Evolutionary conservation across 2,113 vertebrate genomes (phyloP), one percentile per base, ranked within the genome.

Genomic region (Xiphophorus maculatus): DNA sequence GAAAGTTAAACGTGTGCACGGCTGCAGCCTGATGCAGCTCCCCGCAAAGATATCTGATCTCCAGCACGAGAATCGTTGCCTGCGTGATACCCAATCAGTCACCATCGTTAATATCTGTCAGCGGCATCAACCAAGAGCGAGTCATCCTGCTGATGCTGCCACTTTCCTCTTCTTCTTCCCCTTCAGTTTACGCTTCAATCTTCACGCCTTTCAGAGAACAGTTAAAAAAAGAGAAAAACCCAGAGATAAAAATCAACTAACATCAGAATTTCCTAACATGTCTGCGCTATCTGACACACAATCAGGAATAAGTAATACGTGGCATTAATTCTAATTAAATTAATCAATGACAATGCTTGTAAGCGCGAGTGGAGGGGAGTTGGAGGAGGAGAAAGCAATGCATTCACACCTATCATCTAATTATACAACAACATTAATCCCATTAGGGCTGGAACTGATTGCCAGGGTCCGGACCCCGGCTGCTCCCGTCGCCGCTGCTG

Each of bases 371-470:
- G 73, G 62, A 48, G 30, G 44, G 44, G 17, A 17, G 44, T 48
- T 48, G 76, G 82, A 66, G 64, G 32, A 4, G 71, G 69, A 80
- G 63, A 89, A 73, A 88, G 68, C 91, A 85, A 90, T 71, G 84
- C 91, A 94, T 95, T 95, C 95, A 94, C 95, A 95, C 95, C 95
- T 94, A 95, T 95, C 93, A 94, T 94, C 92, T 94, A 95, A 95
- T 95, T 95, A 94, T 94, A 93, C 94, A 93, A 95, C 94, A 95
- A 95, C 94, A 93, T 96, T 97, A 96, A 97, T 97, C 96, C 94
- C 93, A 93, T 96, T 95, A 95, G 92, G 90, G 87, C 89, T 94
- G 95, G 95, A 96, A 96, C 96, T 95, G 95, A 96, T 95, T 95
- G 95, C 90, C 88, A 91, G 93, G 95, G 95, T 93, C 95, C 93